Conservation (phyloP, 2,888 invertebrate genomes). For the Ectropis crepuscularia region DNA sequence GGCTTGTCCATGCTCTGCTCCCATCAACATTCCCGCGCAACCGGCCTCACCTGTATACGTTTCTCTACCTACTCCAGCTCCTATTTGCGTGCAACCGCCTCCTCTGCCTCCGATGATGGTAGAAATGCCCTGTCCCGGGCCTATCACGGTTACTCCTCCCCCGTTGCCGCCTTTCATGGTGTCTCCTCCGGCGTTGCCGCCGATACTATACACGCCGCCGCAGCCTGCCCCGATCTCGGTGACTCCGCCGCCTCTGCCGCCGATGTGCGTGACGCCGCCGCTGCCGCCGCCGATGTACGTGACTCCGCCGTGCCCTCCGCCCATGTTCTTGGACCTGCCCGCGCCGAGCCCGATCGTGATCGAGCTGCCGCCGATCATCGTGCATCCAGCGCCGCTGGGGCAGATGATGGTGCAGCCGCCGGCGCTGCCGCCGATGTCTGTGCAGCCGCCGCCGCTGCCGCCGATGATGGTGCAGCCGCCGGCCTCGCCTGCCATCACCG, state of each 20-base stretch:
- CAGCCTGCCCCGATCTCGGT: constrained; percentile 64
- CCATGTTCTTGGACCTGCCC: constrained; percentile 62
- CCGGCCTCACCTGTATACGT: constrained; percentile 64
- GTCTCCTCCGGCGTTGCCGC: constrained; percentile 60
- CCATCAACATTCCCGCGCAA: constrained; percentile 53
- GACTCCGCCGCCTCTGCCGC: constrained; percentile 65
- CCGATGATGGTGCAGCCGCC: constrained; percentile 76
- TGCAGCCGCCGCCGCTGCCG: constrained; percentile 68
- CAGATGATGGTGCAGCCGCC: constrained; percentile 72
- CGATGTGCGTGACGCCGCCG: constrained; percentile 65
- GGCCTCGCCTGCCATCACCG: constrained; percentile 60
- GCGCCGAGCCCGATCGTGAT: constrained; percentile 67
- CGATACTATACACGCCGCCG: constrained; percentile 63
- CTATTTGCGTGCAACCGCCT: constrained; percentile 59
- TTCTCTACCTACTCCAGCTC: constrained; percentile 64
- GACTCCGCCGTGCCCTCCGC: constrained; percentile 61
- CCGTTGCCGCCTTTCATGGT: constrained; percentile 59
- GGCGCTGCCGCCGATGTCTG: constrained; percentile 68
- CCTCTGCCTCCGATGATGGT: constrained; percentile 59
- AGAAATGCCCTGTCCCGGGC: constrained; percentile 62
- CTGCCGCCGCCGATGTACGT: constrained; percentile 64
- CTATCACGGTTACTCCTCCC: constrained; percentile 63
- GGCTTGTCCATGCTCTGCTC: constrained; percentile 45
- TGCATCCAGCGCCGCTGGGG: constrained; percentile 71
- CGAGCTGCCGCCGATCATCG: constrained; percentile 69